Conservation (phyloP, 2,113 vertebrate species). For the Circaetus cinerascens region DNA sequence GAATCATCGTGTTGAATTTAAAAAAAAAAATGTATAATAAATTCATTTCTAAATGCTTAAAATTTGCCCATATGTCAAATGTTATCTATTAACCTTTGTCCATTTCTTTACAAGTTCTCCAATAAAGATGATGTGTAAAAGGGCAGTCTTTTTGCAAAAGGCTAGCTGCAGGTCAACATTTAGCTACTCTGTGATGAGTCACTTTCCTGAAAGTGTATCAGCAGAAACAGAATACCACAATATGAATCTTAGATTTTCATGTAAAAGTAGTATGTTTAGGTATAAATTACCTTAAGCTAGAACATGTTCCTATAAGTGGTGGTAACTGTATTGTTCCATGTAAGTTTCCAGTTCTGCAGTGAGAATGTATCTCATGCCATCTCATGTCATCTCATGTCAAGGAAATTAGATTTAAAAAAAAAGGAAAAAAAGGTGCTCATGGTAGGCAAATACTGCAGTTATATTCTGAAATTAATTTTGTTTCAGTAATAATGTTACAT, state of each 20-base stretch:
- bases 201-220: not conserved
- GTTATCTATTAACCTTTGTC: not conserved
- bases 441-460: conserved; percentile 34
- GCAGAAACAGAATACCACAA: not conserved
- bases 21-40: not conserved
- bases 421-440: not conserved
- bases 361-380: conserved; percentile 42
- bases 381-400: conserved; percentile 52
- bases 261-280: not conserved
- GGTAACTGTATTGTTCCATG: conserved; percentile 21
- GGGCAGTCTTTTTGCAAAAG: not conserved
- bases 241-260: not conserved
- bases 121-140: not conserved
- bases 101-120: not conserved
- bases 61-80: not conserved
- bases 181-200: not conserved
- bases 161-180: not conserved
- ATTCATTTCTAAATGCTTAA: not conserved
- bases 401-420: not conserved
- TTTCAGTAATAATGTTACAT: conserved; percentile 26
- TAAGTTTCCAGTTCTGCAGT: conserved; percentile 39
- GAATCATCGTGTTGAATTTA: not conserved
- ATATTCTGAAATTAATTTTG: conserved; percentile 38
- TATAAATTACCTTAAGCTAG: not conserved
- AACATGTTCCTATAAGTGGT: conserved; percentile 60